These are phyloP conservation scores for Agonopterix alstromeriana DNA, from an alignment of 2,888 invertebrate species.

Conservation along the genomic window DNA sequence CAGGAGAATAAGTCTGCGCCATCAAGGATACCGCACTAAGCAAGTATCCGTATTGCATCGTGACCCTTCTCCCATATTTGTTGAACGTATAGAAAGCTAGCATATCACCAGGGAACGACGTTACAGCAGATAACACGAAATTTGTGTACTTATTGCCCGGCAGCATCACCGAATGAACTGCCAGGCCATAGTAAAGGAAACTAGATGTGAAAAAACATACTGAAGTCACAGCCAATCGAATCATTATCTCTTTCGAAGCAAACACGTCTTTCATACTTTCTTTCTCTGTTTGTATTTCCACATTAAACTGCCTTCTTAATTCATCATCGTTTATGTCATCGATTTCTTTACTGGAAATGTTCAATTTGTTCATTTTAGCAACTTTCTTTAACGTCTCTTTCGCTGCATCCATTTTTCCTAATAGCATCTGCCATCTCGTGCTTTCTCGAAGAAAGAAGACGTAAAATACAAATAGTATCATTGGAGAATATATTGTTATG, in stretches of 20 bases:
- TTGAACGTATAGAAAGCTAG: slow-evolving; percentile 44
- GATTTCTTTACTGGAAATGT: slow-evolving; percentile 36
- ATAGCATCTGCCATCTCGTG: slow-evolving; percentile 52
- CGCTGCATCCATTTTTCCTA: slow-evolving; percentile 41
- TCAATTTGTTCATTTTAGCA: slow-evolving; percentile 41
- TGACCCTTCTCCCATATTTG: slow-evolving; percentile 44
- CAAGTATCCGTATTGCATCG: slow-evolving; percentile 45
- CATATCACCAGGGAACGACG: slow-evolving; percentile 55
- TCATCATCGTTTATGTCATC: slow-evolving; percentile 36
- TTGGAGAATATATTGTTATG: slow-evolving; percentile 40
- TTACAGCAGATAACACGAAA: slow-evolving; percentile 43
- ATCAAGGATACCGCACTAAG: slow-evolving; percentile 41
- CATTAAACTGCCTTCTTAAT: slow-evolving; percentile 37
- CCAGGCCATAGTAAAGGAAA: slow-evolving; percentile 51
- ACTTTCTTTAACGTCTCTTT: slow-evolving; percentile 38
- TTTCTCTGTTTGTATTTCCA: slow-evolving; percentile 40
- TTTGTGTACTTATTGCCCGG: slow-evolving; percentile 60
- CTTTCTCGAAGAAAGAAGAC: slow-evolving; percentile 44
- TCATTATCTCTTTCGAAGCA: slow-evolving; percentile 49
- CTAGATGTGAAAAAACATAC: slow-evolving; percentile 54
- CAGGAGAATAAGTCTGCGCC: slow-evolving; percentile 42
- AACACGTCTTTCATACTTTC: slow-evolving; percentile 46
- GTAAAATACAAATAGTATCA: slow-evolving; percentile 39
- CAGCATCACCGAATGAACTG: slow-evolving; percentile 45
- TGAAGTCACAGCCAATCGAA: slow-evolving; percentile 39